Evolutionary conservation across 2,888 invertebrate species (phyloP).

Genomic region (Allygus modestus): DNA sequence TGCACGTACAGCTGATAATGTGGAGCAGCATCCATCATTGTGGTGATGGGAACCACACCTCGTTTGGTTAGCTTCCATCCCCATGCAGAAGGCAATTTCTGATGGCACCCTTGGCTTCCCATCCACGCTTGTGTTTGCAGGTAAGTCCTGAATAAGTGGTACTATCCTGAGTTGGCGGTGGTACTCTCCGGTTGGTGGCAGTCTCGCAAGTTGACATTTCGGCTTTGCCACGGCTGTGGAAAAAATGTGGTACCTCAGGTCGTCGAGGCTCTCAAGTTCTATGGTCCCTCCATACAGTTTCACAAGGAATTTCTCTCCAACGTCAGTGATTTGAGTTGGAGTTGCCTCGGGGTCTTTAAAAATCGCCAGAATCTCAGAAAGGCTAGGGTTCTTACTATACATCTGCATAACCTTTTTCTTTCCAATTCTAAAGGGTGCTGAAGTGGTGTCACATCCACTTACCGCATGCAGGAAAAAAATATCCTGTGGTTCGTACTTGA

Average conservation of each 20-base stretch:
- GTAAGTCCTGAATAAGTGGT: constrained; percentile 3
- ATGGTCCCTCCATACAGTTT: constrained; percentile 48
- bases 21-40: background rate
- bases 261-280: constrained; percentile 43
- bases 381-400: constrained; percentile 44
- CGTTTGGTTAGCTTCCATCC: background rate
- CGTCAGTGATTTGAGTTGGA: constrained; percentile 31
- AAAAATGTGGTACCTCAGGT: constrained; percentile 62
- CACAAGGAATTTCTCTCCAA: constrained; percentile 55
- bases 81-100: background rate
- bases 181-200: constrained; percentile 55
- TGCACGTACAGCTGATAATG: background rate
- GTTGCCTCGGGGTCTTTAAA: constrained; percentile 56
- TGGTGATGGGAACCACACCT: background rate
- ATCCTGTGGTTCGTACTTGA: constrained; percentile 55
- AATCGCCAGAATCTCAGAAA: constrained; percentile 35
- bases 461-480: constrained; percentile 68
- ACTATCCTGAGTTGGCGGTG: background rate
- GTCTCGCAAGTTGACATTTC: constrained; percentile 44
- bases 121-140: constrained; percentile 48
- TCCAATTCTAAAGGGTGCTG: constrained; percentile 64
- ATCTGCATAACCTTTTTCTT: constrained; percentile 40
- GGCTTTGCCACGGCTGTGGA: constrained; percentile 53
- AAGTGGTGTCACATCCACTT: constrained; percentile 67
- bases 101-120: constrained; percentile 27